These are phyloP conservation scores for Petrophora chlorosata DNA, from an alignment of 2,888 invertebrate genomes.

Conservation along the genomic window DNA sequence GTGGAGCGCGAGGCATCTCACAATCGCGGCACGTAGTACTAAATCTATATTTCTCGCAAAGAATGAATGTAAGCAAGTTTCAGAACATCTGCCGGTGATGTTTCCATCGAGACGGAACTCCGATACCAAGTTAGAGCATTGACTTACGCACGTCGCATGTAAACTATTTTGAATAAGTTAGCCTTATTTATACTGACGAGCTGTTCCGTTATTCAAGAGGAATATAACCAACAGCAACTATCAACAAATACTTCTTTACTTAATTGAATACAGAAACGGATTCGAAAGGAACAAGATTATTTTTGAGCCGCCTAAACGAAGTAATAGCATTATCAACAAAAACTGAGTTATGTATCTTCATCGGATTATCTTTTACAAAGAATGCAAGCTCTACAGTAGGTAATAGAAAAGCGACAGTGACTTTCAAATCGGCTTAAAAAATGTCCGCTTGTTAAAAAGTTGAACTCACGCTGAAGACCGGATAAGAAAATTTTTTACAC, in stretches of 20 bases:
- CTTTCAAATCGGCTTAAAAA: constrained; percentile 27
- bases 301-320: constrained; percentile 12
- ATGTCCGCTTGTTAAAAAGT: constrained; percentile 31
- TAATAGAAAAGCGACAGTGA: constrained; percentile 16
- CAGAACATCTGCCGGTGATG: constrained; percentile 47
- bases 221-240: no score
- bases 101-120: constrained; percentile 28
- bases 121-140: no score
- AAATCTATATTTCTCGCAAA: constrained; percentile 49
- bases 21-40: constrained; percentile 46
- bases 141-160: not conserved
- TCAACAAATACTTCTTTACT: no score
- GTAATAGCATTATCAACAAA: constrained; percentile 14
- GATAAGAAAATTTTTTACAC: constrained; percentile 22
- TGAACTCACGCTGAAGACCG: constrained; percentile 11
- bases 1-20: not conserved
- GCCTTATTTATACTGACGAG: no score
- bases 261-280: no score
- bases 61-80: constrained; percentile 52
- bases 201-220: no score
- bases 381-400: constrained; percentile 9
- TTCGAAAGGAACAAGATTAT: no score
- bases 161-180: not conserved
- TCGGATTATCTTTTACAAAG: constrained; percentile 22
- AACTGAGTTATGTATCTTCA: constrained; percentile 25